Base-by-base conservation (phyloP, 2,113 vertebrate genomes). In the Coregonus clupeaformis region DNA sequence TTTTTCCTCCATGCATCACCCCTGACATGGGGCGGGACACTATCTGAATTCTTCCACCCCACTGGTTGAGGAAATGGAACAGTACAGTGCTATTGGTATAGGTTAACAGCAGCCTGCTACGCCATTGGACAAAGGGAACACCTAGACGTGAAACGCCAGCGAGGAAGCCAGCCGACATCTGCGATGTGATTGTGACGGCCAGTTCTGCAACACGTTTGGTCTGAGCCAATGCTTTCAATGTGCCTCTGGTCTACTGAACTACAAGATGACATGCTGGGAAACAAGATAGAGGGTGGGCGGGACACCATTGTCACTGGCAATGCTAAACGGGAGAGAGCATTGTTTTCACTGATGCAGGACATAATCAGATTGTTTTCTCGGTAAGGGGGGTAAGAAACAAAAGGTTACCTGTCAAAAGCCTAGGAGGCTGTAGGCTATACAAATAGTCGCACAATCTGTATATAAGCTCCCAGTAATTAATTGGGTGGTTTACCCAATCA, bases 331-430 rank as follows among this genome's bases (percentile, higher is more conserved):
- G 80, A 73, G 66, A 78, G 70, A 16, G 45, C 36, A 9, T 71
- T 52, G 75, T 76, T 77, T 65, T 45, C 14, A 52, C 80, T 9
- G 76, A 80, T 77, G 87, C 83, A 80, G 79, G 80, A 88, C 77
- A 77, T 78, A 74, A 82, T 84, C 71, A 71, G 25, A 60, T 71
- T 7, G 69, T 82, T 83, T 87, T 78, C 1, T 77, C 55, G 72
- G 72, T 77, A 59, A 57, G 49, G 60, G 70, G 4, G 52, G 52
- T 55, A 20, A 55, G 52, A 55, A 20, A 18, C 52, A 18, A 20
- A 14, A 18, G 16, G 20, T 20, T 55, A 9, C 79, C 73, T 81
- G 57, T 66, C 36, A 11, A 42, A 42, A 42, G 36, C 2, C 36
- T 12, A 42, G 9, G 36, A 42, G 36, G 36, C 9, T 42, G 9